phyloP scores from a whole-genome alignment of 1,140 invertebrate genomes.

The Drosophila sucinea region DNA sequence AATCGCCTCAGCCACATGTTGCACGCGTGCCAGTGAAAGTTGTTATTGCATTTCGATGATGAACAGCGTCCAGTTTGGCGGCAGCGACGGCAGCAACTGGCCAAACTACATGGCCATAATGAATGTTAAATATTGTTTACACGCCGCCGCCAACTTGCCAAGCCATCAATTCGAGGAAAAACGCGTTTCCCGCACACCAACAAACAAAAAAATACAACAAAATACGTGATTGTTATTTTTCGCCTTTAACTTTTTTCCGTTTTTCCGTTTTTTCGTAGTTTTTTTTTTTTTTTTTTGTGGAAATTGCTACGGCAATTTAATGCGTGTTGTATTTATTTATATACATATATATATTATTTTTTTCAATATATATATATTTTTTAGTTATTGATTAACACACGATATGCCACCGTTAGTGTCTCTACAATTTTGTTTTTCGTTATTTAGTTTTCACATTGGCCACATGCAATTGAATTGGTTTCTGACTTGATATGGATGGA shows the following conservation, averaged over 20 bases:
- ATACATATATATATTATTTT: constrained; percentile 10
- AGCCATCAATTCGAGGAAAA: constrained; percentile 37
- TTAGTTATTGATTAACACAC: constrained; percentile 28
- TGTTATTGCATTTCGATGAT: constrained; percentile 64
- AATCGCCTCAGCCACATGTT: neutral
- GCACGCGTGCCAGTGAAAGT: constrained; percentile 64
- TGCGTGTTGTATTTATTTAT: constrained; percentile 52
- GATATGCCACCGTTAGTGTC: neutral
- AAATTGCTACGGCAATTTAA: constrained; percentile 52
- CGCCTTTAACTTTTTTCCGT: constrained; percentile 21
- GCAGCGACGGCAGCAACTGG: constrained; percentile 26
- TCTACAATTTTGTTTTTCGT: neutral
- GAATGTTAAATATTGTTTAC: constrained; percentile 70
- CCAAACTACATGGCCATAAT: constrained; percentile 63
- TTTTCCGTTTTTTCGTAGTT: constrained; percentile 46
- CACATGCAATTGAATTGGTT: constrained; percentile 5
- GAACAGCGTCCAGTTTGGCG: constrained; percentile 13
- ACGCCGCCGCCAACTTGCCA: constrained; percentile 18
- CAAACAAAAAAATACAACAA: neutral
- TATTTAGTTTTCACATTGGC: neutral
- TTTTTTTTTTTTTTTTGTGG: constrained; percentile 25
- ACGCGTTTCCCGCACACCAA: constrained; percentile 29
- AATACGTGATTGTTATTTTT: constrained; percentile 15
- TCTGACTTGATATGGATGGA: constrained; percentile 6
- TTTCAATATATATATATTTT: neutral